Conservation (phyloP, 2,113 vertebrate genomes). For the Pteropus alecto region DNA sequence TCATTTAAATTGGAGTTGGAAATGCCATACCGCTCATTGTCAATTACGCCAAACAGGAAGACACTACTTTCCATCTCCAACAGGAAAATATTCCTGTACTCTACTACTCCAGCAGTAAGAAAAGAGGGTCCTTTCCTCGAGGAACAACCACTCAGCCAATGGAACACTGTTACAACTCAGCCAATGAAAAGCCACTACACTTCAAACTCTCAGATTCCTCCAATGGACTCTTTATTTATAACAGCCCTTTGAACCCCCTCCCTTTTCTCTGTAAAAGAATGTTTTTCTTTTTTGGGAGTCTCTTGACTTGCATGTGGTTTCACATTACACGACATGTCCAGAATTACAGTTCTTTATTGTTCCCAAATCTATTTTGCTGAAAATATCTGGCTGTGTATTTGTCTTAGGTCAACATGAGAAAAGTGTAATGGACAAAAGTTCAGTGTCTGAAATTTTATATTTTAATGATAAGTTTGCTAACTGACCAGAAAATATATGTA, state of each 20-base stretch:
- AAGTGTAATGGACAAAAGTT: neutral
- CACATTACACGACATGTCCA: neutral
- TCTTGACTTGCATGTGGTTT: too few species aligned
- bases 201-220: neutral
- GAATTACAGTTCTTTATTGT: neutral
- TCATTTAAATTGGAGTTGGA: neutral
- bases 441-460: neutral
- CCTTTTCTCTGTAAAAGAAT: neutral
- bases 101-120: neutral
- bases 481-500: constrained; percentile 8
- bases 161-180: neutral
- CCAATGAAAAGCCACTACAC: neutral
- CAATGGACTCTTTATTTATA: neutral
- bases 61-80: neutral
- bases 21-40: neutral
- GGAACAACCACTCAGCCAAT: neutral
- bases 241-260: neutral
- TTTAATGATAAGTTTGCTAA: neutral
- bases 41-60: neutral
- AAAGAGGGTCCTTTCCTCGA: neutral
- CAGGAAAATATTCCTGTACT: too few species aligned
- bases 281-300: neutral
- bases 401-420: neutral
- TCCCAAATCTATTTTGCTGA: neutral
- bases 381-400: neutral